phyloP scores from a whole-genome alignment of 2,888 invertebrate species.

The Cyclophora albipunctata region DNA sequence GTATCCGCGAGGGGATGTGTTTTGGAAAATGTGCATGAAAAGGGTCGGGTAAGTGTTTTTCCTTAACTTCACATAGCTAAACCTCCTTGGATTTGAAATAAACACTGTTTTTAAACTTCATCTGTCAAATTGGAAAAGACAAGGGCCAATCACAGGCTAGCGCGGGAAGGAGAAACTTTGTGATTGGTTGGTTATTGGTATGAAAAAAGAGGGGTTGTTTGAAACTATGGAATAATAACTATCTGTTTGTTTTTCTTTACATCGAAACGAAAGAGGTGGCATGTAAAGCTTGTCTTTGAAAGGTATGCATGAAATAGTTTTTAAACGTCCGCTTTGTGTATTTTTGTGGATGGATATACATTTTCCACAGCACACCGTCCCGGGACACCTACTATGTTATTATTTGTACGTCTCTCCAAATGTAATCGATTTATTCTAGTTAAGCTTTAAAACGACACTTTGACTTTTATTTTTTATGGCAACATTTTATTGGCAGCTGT shows the following conservation, averaged over 20 bases:
- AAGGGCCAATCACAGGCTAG: too few relatives aligned
- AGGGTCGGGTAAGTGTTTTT: slow-evolving; percentile 44
- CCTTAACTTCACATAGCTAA: too few relatives aligned
- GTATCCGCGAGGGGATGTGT: slow-evolving; percentile 62
- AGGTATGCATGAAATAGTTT: slow-evolving; percentile 10
- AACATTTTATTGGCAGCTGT: too few relatives aligned
- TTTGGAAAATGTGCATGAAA: slow-evolving; percentile 66
- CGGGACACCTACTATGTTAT: slow-evolving; percentile 34
- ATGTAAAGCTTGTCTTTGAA: slow-evolving; percentile 9
- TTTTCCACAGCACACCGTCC: slow-evolving; percentile 64
- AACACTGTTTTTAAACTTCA: too few relatives aligned
- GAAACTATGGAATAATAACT: too few relatives aligned
- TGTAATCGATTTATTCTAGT: background rate
- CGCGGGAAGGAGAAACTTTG: too few relatives aligned
- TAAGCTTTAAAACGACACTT: too few relatives aligned
- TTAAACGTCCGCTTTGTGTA: slow-evolving; percentile 12
- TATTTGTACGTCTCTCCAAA: background rate
- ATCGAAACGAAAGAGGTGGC: background rate
- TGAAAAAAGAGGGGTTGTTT: too few relatives aligned
- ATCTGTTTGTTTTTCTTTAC: background rate
- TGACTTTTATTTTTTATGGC: too few relatives aligned
- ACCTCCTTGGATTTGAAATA: too few relatives aligned
- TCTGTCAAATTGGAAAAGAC: too few relatives aligned
- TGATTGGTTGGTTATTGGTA: too few relatives aligned
- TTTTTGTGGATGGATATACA: slow-evolving; percentile 13